Evolutionary conservation across 2,888 invertebrate genomes (phyloP).

Genomic region (Apotomis betuletana): DNA sequence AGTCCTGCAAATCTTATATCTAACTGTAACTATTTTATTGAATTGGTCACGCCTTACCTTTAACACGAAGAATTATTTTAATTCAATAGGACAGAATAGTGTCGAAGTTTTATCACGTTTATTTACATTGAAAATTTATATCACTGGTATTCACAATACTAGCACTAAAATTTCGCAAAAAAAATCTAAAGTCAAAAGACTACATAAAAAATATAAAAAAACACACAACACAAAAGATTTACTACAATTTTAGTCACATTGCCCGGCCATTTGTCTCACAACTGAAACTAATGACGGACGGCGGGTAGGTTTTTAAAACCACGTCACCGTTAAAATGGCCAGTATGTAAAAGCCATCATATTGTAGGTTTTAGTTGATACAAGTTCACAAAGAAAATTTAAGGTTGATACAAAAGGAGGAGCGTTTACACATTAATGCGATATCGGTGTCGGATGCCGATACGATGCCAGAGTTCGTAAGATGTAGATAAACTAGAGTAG

Average conservation of each 20-base stretch:
- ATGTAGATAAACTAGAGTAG: too few relatives aligned
- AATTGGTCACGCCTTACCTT: slow-evolving; percentile 14
- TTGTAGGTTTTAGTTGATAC: neutral
- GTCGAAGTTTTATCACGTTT: slow-evolving; percentile 48
- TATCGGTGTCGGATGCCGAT: too few relatives aligned
- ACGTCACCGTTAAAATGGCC: neutral
- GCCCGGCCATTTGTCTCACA: slow-evolving; percentile 71
- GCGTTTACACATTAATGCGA: too few relatives aligned
- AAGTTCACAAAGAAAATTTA: too few relatives aligned
- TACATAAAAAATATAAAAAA: slow-evolving; percentile 77
- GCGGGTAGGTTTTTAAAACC: slow-evolving; percentile 42
- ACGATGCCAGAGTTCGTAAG: too few relatives aligned
- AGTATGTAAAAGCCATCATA: neutral
- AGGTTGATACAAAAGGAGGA: too few relatives aligned
- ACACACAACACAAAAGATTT: slow-evolving; percentile 81
- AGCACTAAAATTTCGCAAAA: slow-evolving; percentile 78
- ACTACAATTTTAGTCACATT: slow-evolving; percentile 81
- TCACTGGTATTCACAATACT: slow-evolving; percentile 42
- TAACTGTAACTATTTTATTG: too few relatives aligned
- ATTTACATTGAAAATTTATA: slow-evolving; percentile 43
- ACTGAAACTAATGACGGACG: slow-evolving; percentile 53
- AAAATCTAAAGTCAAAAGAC: slow-evolving; percentile 70
- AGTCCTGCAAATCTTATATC: too few relatives aligned
- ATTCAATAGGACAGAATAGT: slow-evolving; percentile 46
- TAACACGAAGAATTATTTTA: slow-evolving; percentile 8